These are phyloP conservation scores for Corbicula japonica DNA, from an alignment of 2,888 invertebrate species.

Conservation along the genomic window DNA sequence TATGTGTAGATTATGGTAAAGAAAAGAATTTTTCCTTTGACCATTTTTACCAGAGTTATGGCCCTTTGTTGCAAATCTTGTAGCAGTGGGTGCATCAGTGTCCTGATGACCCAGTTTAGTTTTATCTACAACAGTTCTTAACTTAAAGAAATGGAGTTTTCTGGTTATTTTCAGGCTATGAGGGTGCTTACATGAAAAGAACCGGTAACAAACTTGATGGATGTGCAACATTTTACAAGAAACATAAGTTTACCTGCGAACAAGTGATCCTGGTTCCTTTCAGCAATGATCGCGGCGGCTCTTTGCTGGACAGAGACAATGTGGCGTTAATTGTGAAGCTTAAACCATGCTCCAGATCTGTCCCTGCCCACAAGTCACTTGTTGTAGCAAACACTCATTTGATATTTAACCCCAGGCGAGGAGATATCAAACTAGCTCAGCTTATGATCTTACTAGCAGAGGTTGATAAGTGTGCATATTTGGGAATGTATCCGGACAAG, in stretches of 20 bases:
- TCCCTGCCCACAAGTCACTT: constrained; percentile 86
- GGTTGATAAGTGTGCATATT: constrained; percentile 91
- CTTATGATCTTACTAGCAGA: constrained; percentile 94
- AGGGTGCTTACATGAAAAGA: constrained; percentile 93
- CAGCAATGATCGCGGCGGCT: constrained; percentile 86
- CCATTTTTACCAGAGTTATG: no score
- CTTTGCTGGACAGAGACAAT: constrained; percentile 94
- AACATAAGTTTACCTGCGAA: constrained; percentile 90
- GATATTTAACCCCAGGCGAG: constrained; percentile 95
- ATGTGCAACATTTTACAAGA: constrained; percentile 94
- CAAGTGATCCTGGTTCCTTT: constrained; percentile 91
- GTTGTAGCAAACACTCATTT: constrained; percentile 97
- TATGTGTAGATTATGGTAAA: no score
- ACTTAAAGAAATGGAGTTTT: no score
- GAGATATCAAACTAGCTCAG: constrained; percentile 96
- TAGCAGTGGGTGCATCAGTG: no score
- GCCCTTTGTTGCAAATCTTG: no score
- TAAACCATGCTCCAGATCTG: constrained; percentile 66
- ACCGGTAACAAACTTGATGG: constrained; percentile 93
- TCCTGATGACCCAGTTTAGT: no score
- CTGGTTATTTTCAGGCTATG: constrained; percentile 89
- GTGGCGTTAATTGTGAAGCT: constrained; percentile 94
- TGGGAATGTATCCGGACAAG: constrained; percentile 66
- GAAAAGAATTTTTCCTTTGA: no score
- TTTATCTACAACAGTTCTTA: no score